Conservation (phyloP, 2,888 invertebrate genomes). For the Anoncus sp. region DNA sequence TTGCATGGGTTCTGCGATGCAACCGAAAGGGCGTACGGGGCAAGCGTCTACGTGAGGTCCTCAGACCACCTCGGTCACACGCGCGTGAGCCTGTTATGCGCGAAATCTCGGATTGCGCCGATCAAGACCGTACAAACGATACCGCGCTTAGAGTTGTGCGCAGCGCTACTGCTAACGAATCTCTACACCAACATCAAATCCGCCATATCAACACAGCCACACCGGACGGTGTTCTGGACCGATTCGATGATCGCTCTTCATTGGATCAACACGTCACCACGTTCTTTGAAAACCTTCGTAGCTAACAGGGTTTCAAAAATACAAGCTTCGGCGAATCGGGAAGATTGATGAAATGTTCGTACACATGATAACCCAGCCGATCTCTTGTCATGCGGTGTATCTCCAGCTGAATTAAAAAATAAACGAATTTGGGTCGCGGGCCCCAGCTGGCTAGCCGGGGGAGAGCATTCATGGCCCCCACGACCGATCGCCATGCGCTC, state of each 20-base stretch:
- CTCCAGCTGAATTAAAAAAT: neutral
- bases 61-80: neutral
- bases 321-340: neutral
- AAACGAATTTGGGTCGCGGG: neutral
- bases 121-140: conserved; percentile 13
- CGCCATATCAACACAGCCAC: neutral
- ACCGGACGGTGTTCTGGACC: neutral
- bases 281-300: neutral
- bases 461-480: neutral
- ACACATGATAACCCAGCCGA: conserved; percentile 17
- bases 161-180: neutral
- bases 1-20: conserved; percentile 39
- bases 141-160: neutral
- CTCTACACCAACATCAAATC: neutral
- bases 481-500: too few species aligned
- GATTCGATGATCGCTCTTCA: conserved; percentile 7
- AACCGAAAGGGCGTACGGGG: conserved; percentile 34
- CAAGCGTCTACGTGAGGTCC: conserved; percentile 20
- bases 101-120: conserved; percentile 28
- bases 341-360: neutral
- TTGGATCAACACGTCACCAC: conserved; percentile 4
- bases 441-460: conserved; percentile 8
- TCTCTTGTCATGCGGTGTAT: conserved; percentile 1
- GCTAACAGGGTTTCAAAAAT: neutral
- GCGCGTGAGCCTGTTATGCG: neutral